These are phyloP conservation scores for Lagocephalus sceleratus DNA, from an alignment of 2,797 vertebrate species.

Conservation along the genomic window DNA sequence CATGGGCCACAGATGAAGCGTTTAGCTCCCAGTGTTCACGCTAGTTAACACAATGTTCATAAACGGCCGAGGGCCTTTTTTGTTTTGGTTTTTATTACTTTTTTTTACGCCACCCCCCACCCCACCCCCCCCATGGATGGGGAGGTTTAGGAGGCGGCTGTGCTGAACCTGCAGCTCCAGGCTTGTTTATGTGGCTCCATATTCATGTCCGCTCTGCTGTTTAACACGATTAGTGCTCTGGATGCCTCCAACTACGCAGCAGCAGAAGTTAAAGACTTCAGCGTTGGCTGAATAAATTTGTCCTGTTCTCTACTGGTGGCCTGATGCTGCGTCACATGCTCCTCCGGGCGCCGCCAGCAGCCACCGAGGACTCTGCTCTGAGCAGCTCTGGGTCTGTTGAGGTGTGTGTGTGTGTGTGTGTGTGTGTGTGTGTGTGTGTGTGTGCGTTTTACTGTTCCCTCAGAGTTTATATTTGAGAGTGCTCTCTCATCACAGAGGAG, in stretches of 20 bases:
- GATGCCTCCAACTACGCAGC: slow-evolving; percentile 39
- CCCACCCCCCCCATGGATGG: slow-evolving; percentile 22
- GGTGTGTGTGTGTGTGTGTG: too few relatives aligned
- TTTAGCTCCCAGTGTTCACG: slow-evolving; percentile 16
- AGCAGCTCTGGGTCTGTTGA: too few relatives aligned
- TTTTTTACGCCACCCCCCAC: too few relatives aligned
- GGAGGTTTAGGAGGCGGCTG: slow-evolving; percentile 44
- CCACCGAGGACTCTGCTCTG: too few relatives aligned
- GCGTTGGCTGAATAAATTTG: slow-evolving; percentile 44
- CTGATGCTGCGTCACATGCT: slow-evolving; percentile 17
- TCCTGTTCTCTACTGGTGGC: slow-evolving; percentile 28
- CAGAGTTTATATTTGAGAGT: too few relatives aligned
- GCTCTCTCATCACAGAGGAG: too few relatives aligned
- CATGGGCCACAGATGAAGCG: background rate
- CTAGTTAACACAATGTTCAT: slow-evolving; percentile 10
- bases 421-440: too few relatives aligned
- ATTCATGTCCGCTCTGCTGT: slow-evolving; percentile 49
- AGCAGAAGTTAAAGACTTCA: slow-evolving; percentile 22
- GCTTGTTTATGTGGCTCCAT: slow-evolving; percentile 51
- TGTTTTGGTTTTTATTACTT: slow-evolving; percentile 29
- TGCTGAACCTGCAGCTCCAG: slow-evolving; percentile 38
- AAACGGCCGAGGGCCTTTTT: slow-evolving; percentile 18
- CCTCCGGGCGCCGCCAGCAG: background rate
- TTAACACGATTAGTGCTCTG: slow-evolving; percentile 60
- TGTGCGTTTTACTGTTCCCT: too few relatives aligned